These are phyloP conservation scores for Conus ventricosus DNA, from an alignment of 1,140 invertebrate species.

Conservation along the genomic window DNA sequence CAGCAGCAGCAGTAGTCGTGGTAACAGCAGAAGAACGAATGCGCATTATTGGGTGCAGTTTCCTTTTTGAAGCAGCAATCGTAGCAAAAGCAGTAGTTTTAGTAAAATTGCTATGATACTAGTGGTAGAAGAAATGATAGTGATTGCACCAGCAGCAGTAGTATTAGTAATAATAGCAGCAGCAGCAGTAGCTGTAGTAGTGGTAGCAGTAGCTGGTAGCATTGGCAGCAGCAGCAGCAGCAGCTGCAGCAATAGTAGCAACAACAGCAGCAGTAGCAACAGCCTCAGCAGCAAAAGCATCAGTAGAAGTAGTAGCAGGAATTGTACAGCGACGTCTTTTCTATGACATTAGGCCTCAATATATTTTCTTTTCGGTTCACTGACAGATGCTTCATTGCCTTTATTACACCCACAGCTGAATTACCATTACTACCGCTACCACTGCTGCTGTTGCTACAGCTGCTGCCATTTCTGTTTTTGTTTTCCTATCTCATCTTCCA, in stretches of 20 bases:
- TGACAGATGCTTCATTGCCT: too few relatives aligned
- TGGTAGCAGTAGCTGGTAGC: not conserved
- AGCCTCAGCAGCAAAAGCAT: not conserved
- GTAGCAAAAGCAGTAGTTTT: not conserved
- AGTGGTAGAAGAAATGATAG: too few relatives aligned
- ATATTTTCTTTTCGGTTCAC: too few relatives aligned
- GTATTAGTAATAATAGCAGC: too few relatives aligned
- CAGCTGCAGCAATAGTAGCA: not conserved
- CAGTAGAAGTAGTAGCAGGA: not conserved
- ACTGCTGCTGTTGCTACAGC: too few relatives aligned
- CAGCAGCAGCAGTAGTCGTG: too few relatives aligned
- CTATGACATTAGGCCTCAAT: too few relatives aligned
- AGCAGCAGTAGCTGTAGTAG: too few relatives aligned
- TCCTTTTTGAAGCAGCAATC: not conserved
- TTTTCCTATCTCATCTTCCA: too few relatives aligned
- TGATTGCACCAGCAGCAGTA: not conserved
- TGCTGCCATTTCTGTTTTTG: too few relatives aligned
- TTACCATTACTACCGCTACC: too few relatives aligned
- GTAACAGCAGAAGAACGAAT: not conserved
- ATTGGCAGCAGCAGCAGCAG: not conserved
- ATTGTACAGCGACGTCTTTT: not conserved
- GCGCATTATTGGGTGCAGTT: not conserved
- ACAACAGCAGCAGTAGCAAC: conserved; percentile 5
- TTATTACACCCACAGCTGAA: too few relatives aligned
- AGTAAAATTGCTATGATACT: not conserved